Evolutionary conservation across 2,888 invertebrate genomes (phyloP), one percentile per base, ranked within the genome.

Genomic region (Anarsia innoxiella): DNA sequence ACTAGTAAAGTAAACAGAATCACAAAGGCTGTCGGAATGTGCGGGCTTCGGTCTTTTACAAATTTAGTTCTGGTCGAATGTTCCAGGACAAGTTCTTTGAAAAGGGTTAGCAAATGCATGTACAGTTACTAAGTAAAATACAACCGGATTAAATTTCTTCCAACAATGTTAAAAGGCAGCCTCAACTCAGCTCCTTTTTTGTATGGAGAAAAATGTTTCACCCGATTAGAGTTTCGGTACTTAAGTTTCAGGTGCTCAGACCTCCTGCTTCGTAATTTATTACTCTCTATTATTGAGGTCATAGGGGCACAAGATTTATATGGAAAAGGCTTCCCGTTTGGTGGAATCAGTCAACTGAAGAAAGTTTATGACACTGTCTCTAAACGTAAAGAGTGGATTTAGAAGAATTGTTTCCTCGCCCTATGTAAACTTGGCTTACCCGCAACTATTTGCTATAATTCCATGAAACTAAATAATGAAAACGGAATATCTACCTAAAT

Each of bases 61-160:
- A 77, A 77, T 77, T 74, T 71, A 78, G 76, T 78, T 72, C 67
- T 70, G 64, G 79, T 79, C 73, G 75, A 79, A 79, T 74, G 70
- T 64, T 68, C 64, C 59, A 62, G 58, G 70, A 70, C 67, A 75
- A 74, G 63, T 78, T 78, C 54, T 60, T 61, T 72, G 72, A 80
- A 74, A 79, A 80, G 79, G 80, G 77, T 79, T 73, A 62, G 62
- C 66, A 59, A 64, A 56, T n/a, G n/a, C n/a, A 67, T 51, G 52
- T 52, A 62, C 57, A n/a, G n/a, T 58, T 66, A 62, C 51, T 25
- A 25, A n/a, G 19, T 19, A 19, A 19, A 19, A 19, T 5, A 19
- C 3, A 19, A 19, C 19, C 3, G 4, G 8, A 19, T 19, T 3
- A 19, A 19, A 19, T 19, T 5, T 8, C 8, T 19, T 5, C 8